A percentile compares a stretch with the other conserved stretches of the same genome.
Conservation (phyloP, 2,113 vertebrate species). For the Dryoscopus gambensis region DNA sequence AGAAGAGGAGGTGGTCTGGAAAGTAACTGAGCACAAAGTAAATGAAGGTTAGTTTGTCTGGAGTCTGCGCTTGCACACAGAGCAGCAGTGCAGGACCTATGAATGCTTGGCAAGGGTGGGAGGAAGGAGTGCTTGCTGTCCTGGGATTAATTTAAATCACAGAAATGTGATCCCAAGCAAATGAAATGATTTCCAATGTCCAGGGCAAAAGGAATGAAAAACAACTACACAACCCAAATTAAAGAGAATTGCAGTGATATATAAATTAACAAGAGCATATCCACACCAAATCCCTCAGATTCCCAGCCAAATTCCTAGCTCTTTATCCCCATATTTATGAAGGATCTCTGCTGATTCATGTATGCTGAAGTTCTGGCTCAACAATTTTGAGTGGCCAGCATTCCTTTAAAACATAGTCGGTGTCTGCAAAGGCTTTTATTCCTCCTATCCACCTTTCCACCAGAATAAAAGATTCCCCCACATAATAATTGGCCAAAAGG, state of each 20-base stretch:
- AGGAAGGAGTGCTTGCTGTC: background rate
- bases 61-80: background rate
- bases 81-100: background rate
- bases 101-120: background rate
- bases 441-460: background rate
- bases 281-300: background rate
- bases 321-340: background rate
- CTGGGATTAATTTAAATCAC: background rate
- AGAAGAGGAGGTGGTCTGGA: background rate
- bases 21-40: background rate
- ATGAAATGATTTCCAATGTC: background rate
- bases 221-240: background rate
- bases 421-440: background rate
- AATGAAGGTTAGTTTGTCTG: background rate
- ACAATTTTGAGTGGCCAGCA: background rate
- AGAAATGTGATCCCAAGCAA: background rate
- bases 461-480: slow-evolving; percentile 20
- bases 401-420: background rate
- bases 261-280: rapidly evolving
- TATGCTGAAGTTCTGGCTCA: background rate
- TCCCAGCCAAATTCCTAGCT: background rate
- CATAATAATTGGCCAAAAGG: slow-evolving; percentile 35
- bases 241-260: background rate
- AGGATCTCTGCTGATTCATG: background rate
- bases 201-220: background rate